Base-by-base conservation (phyloP, 2,888 invertebrate genomes). In the Drosophila recens region DNA sequence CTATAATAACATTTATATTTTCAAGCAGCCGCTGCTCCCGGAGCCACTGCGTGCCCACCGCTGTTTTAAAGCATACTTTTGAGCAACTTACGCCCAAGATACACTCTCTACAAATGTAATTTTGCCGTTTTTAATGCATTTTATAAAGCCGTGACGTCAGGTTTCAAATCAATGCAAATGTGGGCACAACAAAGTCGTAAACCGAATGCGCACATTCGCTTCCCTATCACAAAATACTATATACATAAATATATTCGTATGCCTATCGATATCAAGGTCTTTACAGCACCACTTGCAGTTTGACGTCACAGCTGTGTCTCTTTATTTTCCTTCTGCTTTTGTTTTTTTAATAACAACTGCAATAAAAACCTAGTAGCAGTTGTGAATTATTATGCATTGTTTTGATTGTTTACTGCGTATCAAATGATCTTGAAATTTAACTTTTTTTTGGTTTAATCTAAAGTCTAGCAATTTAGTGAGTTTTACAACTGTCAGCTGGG, bases 131-230 rank as follows among this genome's bases (percentile, higher is more conserved):
- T 23, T 17, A 61, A 6, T 59, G 49, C n/a, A 20, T 17, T 59
- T 33, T 27, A 54, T 9, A 20, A 23, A 42, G 36, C 34, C 4
- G 17, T 76, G 78, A 76, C 78, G 78, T 79, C 79, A 74, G 59
- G 46, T 30, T 42, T 51, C 34, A 56, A 78, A 73, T 72, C 57
- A 64, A 65, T 58, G 71, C 43, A 63, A 23, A 40, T 58, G 34
- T 46, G 40, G 51, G 53, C 34, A 20, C 20, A 52, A 46, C 40
- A 56, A 52, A 61, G 49, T 61, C 72, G 20, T 34, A 67, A 67
- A 34, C 48, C 13, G 57, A 68, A 38, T 65, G 69, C 54, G 45
- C 65, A 73, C 10, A 51, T 45, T 49, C 49, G 23, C 40, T 62
- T 53, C 34, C 61, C 51, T 43, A 67, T 56, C 54, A 43, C 2